These are phyloP conservation scores for Oryzias celebensis DNA, from an alignment of 2,113 vertebrate genomes.

Conservation along the genomic window DNA sequence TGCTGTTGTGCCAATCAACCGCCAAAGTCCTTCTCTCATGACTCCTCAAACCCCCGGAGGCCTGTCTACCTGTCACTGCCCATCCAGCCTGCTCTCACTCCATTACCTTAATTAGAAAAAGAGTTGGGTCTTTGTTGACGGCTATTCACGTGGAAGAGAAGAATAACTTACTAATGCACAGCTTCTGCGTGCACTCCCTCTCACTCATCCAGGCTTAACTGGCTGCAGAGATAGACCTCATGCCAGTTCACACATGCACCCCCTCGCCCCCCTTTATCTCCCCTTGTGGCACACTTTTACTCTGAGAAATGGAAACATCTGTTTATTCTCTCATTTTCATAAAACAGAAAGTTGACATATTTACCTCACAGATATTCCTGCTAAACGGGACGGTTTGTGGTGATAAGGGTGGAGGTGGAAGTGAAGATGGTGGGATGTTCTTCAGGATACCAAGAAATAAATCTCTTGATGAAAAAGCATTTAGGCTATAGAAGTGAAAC, in stretches of 20 bases:
- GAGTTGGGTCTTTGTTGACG: slow-evolving; percentile 69
- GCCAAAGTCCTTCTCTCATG: neutral
- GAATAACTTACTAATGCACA: slow-evolving; percentile 15
- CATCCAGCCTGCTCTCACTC: slow-evolving; percentile 37
- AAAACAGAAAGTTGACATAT: too few species aligned
- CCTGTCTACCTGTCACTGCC: slow-evolving; percentile 46
- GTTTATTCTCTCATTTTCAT: too few species aligned
- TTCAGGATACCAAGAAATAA: slow-evolving; percentile 34
- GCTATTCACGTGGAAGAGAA: slow-evolving; percentile 63
- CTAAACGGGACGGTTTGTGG: too few species aligned
- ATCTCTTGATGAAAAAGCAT: slow-evolving; percentile 42
- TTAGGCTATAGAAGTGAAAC: slow-evolving; percentile 44
- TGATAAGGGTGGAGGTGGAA: too few species aligned
- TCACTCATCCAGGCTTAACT: slow-evolving; percentile 51
- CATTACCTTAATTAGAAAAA: slow-evolving; percentile 72
- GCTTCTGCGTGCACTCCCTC: slow-evolving; percentile 30
- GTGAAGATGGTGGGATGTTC: neutral
- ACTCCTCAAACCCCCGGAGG: slow-evolving; percentile 31
- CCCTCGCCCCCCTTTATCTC: slow-evolving; percentile 1
- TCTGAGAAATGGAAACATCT: neutral
- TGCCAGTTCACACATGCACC: slow-evolving; percentile 50
- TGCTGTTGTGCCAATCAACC: slow-evolving; percentile 28
- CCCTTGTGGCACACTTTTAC: neutral
- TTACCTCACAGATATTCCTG: too few species aligned
- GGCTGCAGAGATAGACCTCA: slow-evolving; percentile 41